phyloP scores from a whole-genome alignment of 2,113 vertebrate species.

The Triplophysa tibetana region DNA sequence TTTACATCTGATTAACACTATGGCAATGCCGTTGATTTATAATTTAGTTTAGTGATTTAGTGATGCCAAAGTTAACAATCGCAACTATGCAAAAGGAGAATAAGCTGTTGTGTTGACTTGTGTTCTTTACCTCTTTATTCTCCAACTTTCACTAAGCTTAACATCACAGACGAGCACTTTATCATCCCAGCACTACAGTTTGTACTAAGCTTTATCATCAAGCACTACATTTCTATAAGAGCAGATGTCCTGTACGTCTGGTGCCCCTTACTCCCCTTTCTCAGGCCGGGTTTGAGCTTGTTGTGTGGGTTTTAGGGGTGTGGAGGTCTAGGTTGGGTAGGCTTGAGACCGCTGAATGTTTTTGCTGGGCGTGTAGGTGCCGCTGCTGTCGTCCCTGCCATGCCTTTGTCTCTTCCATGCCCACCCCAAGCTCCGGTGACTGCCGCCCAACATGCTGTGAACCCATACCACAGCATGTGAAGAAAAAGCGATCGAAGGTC shows the following conservation, averaged over 20 bases:
- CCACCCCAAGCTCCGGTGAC: slow-evolving; percentile 59
- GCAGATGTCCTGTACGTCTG: slow-evolving; percentile 13
- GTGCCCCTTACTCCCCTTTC: slow-evolving; percentile 37
- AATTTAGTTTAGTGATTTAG: slow-evolving; percentile 8
- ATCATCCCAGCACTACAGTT: not conserved
- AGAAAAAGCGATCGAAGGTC: slow-evolving; percentile 52
- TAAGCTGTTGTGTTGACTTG: not conserved
- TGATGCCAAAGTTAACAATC: slow-evolving; percentile 52
- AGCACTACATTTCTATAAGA: not conserved
- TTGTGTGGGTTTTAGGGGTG: slow-evolving; percentile 21
- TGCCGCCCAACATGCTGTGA: slow-evolving; percentile 6
- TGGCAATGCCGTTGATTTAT: not conserved
- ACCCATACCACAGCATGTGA: slow-evolving; percentile 49
- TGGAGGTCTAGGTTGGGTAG: slow-evolving; percentile 37
- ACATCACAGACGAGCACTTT: slow-evolving; percentile 30
- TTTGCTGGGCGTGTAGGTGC: slow-evolving; percentile 57
- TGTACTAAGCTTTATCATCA: not conserved
- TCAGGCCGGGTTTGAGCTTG: slow-evolving; percentile 8
- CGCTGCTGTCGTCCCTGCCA: slow-evolving; percentile 65
- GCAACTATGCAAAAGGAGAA: slow-evolving; percentile 53
- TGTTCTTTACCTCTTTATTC: not conserved
- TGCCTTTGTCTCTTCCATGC: slow-evolving; percentile 63
- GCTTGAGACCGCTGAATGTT: slow-evolving; percentile 59
- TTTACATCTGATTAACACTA: not conserved
- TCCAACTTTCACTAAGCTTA: not conserved